Evolutionary conservation across 2,888 invertebrate genomes (phyloP).

Genomic region (Apantesis nais): DNA sequence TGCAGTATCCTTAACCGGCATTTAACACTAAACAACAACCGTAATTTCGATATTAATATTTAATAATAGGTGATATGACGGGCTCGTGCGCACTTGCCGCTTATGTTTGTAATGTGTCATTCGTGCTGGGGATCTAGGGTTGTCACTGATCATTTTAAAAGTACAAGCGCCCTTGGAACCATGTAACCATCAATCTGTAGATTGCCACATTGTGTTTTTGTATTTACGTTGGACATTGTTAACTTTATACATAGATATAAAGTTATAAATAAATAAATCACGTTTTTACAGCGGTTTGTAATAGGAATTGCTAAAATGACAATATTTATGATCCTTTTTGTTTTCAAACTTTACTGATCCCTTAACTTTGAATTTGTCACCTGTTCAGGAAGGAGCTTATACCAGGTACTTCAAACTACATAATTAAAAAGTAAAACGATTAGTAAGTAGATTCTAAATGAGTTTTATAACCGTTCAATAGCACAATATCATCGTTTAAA

Average conservation of each 20-base stretch:
- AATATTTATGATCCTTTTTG: not conserved
- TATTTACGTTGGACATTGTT: conserved; percentile 40
- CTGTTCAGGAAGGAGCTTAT: not conserved
- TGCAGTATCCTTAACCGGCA: conserved; percentile 81
- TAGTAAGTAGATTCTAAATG: conserved; percentile 1
- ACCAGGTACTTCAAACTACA: conserved; percentile 12
- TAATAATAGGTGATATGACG: conserved; percentile 65
- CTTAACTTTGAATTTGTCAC: conserved; percentile 6
- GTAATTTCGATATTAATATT: conserved; percentile 68
- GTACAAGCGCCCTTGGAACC: conserved; percentile 54
- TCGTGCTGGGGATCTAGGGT: conserved; percentile 55
- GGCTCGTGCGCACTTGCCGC: conserved; percentile 63
- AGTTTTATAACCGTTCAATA: not conserved
- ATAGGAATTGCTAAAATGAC: not conserved
- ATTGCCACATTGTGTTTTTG: conserved; percentile 41
- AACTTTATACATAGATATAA: conserved; percentile 30
- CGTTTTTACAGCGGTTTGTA: conserved; percentile 6
- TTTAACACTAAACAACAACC: conserved; percentile 65
- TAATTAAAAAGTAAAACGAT: not conserved
- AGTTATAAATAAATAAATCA: conserved; percentile 30
- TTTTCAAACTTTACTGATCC: not conserved
- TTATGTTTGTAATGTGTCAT: conserved; percentile 68
- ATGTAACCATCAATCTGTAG: conserved; percentile 42
- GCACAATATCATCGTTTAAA: not conserved
- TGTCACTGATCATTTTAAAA: conserved; percentile 57